Percentiles rank a stretch among this genome's conserved stretches.
Conservation (phyloP, 92 coral and sea anemone species). For the Isaurus tuberculatus region DNA sequence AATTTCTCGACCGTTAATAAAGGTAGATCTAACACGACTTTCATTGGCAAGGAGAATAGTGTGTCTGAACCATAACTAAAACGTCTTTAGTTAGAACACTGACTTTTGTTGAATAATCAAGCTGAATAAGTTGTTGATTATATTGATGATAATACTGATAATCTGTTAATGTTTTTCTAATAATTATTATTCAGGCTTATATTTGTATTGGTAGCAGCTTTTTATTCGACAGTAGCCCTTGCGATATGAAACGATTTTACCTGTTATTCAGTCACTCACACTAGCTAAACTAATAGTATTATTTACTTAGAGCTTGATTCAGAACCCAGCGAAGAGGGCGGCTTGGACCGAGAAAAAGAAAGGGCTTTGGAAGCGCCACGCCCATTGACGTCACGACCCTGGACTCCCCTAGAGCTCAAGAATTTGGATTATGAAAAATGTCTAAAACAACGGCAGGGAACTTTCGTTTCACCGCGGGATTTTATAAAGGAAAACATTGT, state of each 20-base stretch:
- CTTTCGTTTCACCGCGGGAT: conserved; percentile 48
- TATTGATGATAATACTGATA: too few species aligned
- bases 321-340: conserved; percentile 51
- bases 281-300: background rate
- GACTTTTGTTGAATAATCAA: too few species aligned
- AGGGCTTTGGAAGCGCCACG: conserved; percentile 48
- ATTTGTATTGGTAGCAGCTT: too few species aligned
- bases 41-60: too few species aligned
- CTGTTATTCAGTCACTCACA: background rate
- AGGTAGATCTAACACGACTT: too few species aligned
- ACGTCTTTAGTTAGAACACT: too few species aligned
- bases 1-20: too few species aligned
- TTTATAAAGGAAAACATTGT: conserved; percentile 91
- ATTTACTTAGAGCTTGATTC: conserved; percentile 60
- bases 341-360: conserved; percentile 11
- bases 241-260: background rate
- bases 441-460: conserved; percentile 68
- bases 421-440: conserved; percentile 72
- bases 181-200: too few species aligned
- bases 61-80: too few species aligned
- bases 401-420: conserved; percentile 84
- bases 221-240: too few species aligned
- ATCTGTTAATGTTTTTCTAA: too few species aligned
- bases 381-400: conserved; percentile 72
- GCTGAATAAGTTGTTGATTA: too few species aligned